Base-by-base conservation (phyloP, 2,888 invertebrate species). In the Zygothrica quintamaculata region DNA sequence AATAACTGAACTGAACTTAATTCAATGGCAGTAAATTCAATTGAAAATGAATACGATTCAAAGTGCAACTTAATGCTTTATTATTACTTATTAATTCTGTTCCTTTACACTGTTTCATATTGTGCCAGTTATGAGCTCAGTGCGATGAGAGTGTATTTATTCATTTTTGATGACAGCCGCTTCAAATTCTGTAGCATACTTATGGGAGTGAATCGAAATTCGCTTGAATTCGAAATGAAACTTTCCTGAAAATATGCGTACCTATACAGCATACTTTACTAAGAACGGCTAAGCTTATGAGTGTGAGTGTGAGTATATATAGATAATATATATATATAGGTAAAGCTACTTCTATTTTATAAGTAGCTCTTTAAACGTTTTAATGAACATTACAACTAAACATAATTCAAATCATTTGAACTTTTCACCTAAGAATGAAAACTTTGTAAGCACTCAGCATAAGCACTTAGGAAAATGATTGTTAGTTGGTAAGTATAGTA, bases 51-150 rank as follows among this genome's bases (percentile, higher is more conserved):
- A 42, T 37, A 50, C 37, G 43, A 52, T 15, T 26, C 13, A 44
- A 58, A 42, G 52, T 50, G 44, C 50, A 48, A 37, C 50, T 57
- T 36, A 37, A 9, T 61, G 56, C 61, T 57, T 65, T 22, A 11
- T 34, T 46, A 66, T 71, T 43, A 73, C 56, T 73, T 74, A 73
- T 73, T 73, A 57, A 73, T 37, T 50, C 34, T 42, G 40, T 65
- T 50, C 48, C 33, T 51, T 58, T 39, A 37, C 37, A 44, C 40
- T 36, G 13, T 47, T 58, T 47, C 15, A 12, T 47, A 67, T 61
- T 61, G 46, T 51, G 51, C 33, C 11, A n/a, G 33, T 33, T 5
- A 47, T 72, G 46, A 47, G 55, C 43, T 47, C 53, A 36, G 39
- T 5, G 13, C 39, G 15, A 1, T 31, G 51, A 12, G 43, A 33